Base-by-base conservation (phyloP, 1,140 invertebrate species). In the Ephestia elutella region DNA sequence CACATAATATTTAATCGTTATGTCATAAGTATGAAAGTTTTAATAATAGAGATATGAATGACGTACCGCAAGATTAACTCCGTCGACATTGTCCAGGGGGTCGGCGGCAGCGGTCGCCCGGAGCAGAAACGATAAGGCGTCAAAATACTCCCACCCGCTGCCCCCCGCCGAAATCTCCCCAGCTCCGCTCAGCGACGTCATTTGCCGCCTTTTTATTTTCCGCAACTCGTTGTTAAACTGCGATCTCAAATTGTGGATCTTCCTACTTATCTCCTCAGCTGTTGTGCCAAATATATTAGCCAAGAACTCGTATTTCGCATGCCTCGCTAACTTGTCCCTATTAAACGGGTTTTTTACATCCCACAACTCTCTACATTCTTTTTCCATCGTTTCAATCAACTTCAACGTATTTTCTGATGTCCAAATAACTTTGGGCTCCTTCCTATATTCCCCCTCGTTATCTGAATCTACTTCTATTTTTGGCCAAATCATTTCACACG, bases 121-220 rank as follows among this genome's bases (percentile, higher is more conserved):
- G 59, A 81, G 58, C 44, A 87, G 66, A 49, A 87, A 88, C 54
- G 71, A 70, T 15, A 88, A 68, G 50, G 81, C 70, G 54, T 88
- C 86, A 64, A 88, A 88, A 50, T 88, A 86, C 63, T 87, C 84
- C 86, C 86, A 88, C 30, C 82, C 72, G 58, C 80, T 85, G 5
- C 38, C 38, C 5, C 38, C 38, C 30, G 30, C 30, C 55, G 63
- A 63, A 19, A 60, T 28, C 8, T 55, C 54, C 28, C 63, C 66
- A 25, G 70, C 73, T 18, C 63, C 77, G 50, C 51, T 57, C 21
- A 66, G 60, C 17, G 66, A 54, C 49, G 38, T 25, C 57, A 28
- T 57, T 57, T 75, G 70, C 55, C 77, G 69, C 54, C 69, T 59
- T 62, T 79, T 81, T 56, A 87, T 80, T 65, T 87, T 87, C 57